Conservation (phyloP, 2,888 invertebrate species). For the Nudaria mundana region DNA sequence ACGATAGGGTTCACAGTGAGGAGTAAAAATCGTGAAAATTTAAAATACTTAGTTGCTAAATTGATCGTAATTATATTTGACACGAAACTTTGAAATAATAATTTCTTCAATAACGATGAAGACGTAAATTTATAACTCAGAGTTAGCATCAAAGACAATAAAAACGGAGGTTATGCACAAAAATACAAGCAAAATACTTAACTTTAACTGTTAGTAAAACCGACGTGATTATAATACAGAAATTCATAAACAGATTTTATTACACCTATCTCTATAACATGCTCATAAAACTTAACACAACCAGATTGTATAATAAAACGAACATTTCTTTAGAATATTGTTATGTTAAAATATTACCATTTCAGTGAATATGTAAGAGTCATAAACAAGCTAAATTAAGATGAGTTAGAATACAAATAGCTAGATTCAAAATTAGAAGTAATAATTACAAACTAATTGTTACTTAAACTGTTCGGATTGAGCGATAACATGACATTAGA, state of each 20-base stretch:
- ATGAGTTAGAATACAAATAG: conserved; percentile 22
- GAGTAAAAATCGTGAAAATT: too few relatives aligned
- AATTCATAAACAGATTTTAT: background rate
- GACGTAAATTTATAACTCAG: too few relatives aligned
- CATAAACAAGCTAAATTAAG: conserved; percentile 16
- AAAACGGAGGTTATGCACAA: conserved; percentile 5
- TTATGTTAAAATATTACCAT: conserved; percentile 4
- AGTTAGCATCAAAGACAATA: too few relatives aligned
- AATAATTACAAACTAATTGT: conserved; percentile 25
- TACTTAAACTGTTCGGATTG: conserved; percentile 13
- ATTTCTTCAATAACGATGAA: too few relatives aligned
- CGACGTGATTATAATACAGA: conserved; percentile 13
- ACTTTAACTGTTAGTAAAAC: conserved; percentile 13
- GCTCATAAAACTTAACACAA: conserved; percentile 6
- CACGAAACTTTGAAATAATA: too few relatives aligned
- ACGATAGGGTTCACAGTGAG: too few relatives aligned
- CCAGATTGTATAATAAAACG: conserved; percentile 1
- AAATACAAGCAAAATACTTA: conserved; percentile 5
- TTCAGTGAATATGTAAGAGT: conserved; percentile 9
- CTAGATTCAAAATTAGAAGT: conserved; percentile 15
- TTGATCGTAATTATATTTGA: too few relatives aligned
- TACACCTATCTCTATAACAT: conserved; percentile 3
- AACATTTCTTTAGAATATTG: background rate
- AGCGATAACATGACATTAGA: conserved; percentile 21
- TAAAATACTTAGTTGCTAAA: too few relatives aligned